phyloP scores from a whole-genome alignment of 2,113 vertebrate genomes.

The Alosa alosa region DNA sequence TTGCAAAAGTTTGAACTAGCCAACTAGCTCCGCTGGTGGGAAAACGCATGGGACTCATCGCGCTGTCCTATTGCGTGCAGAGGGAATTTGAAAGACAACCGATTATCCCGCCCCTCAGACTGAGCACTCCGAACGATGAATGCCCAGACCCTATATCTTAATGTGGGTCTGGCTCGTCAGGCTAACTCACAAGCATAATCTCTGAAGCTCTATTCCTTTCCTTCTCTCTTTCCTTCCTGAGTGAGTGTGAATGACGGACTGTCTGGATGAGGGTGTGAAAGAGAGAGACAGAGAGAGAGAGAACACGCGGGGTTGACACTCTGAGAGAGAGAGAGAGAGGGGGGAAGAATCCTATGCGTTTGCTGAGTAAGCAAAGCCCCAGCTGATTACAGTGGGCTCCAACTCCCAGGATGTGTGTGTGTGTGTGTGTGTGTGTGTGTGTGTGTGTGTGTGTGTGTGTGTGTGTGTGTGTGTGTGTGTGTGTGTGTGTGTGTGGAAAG shows the following conservation, averaged over 20 bases:
- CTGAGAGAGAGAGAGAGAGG: neutral
- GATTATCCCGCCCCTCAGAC: too few species aligned
- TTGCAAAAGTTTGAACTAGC: too few species aligned
- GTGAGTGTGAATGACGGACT: neutral
- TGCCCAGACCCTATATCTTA: too few species aligned
- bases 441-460: neutral
- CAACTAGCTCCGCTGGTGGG: too few species aligned
- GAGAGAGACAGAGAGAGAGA: slow-evolving; percentile 8
- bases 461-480: neutral
- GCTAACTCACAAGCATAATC: neutral
- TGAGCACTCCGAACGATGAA: too few species aligned
- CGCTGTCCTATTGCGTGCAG: too few species aligned
- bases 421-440: neutral
- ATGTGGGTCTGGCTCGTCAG: too few species aligned
- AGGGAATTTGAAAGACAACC: too few species aligned
- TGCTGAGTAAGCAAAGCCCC: slow-evolving; percentile 49
- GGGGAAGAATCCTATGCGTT: neutral
- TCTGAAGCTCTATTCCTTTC: neutral
- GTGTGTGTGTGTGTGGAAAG: neutral
- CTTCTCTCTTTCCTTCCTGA: neutral
- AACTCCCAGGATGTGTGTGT: neutral
- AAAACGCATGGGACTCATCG: too few species aligned
- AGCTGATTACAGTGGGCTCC: slow-evolving; percentile 26
- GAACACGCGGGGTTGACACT: neutral
- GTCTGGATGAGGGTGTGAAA: neutral